These are phyloP conservation scores for Cheilosia pagana DNA, from an alignment of 2,888 invertebrate species.

Conservation along the genomic window DNA sequence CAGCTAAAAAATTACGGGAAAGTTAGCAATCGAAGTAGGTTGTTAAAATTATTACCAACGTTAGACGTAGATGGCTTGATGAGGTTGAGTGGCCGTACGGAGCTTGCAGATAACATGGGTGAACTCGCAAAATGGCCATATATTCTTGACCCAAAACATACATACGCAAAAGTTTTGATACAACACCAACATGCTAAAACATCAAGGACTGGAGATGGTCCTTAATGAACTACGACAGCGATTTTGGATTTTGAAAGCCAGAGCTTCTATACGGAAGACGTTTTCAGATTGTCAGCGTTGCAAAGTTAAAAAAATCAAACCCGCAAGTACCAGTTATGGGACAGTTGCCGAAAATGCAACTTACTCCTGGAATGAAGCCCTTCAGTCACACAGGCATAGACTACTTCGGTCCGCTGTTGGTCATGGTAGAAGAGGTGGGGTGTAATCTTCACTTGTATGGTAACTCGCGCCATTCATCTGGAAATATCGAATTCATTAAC, in stretches of 20 bases:
- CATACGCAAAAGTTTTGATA: neutral
- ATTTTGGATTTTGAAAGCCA: slow-evolving; percentile 4
- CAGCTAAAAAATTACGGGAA: neutral
- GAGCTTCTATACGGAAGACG: neutral
- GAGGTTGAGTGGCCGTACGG: neutral
- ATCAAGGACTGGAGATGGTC: slow-evolving; percentile 2
- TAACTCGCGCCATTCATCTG: slow-evolving; percentile 69
- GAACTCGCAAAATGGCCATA: neutral
- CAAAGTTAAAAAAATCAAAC: neutral
- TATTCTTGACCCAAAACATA: slow-evolving; percentile 4
- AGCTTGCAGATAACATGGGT: neutral
- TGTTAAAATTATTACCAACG: neutral
- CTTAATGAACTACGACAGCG: slow-evolving; percentile 6
- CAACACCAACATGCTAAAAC: neutral
- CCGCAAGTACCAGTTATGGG: slow-evolving; percentile 14
- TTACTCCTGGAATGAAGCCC: slow-evolving; percentile 36
- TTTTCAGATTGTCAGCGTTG: neutral
- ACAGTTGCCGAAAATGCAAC: neutral
- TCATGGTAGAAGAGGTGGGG: slow-evolving; percentile 16
- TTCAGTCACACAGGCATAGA: slow-evolving; percentile 76
- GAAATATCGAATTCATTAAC: slow-evolving; percentile 54
- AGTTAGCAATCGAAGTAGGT: neutral
- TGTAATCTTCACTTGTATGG: slow-evolving; percentile 17
- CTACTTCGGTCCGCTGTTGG: slow-evolving; percentile 75
- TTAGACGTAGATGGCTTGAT: neutral